Base-by-base conservation (phyloP, 2,113 vertebrate species). In the Pangasianodon hypophthalmus region DNA sequence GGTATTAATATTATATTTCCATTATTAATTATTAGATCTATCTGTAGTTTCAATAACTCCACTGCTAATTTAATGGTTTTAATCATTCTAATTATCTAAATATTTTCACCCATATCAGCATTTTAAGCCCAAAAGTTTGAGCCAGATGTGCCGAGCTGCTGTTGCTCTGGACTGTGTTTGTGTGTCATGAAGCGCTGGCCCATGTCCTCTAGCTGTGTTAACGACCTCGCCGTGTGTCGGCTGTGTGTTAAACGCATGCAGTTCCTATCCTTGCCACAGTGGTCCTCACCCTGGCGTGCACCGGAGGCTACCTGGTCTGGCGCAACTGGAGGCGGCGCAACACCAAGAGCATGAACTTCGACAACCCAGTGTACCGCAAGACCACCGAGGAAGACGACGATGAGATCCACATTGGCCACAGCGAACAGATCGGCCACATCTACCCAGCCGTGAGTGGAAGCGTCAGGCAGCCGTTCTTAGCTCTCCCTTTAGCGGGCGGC, bases 291-390 rank as follows among this genome's bases (percentile, higher is more conserved):
- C 92, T 99, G 77, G 95, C 98, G 89, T 98, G 98, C 95, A 96
- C 96, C 92, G 97, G 97, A 14, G 98, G 97, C 60, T 99, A 97
- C 95, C 97, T 99, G 96, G 97, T 99, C 88, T 99, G 98, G 98
- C 97, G 98, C 90, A 99, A 99, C 95, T 99, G 98, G 98, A 97
- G 98, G 90, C 95, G 98, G 95, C 98, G 97, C 95, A 99, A 99
- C 91, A 99, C 98, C 64, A 99, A 99, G 95, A 99, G 98, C 96
- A 99, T 99, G 98, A 99, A 99, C 93, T 99, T 99, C 93, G 98
- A 99, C 95, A 99, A 99, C 94, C 98, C 98, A 0, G 98, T 99
- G 0, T 99, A 99, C 87, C 97, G 98, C 93, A 99, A 99, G 91
- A 99, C 98, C 87, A 99, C 98, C 0, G 98, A 99, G 93, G 98